A percentile compares a stretch with the other conserved stretches of the same genome.
Conservation (phyloP, 53 echinoderm and acorn worm genomes). For the Echinometra lucunter region DNA sequence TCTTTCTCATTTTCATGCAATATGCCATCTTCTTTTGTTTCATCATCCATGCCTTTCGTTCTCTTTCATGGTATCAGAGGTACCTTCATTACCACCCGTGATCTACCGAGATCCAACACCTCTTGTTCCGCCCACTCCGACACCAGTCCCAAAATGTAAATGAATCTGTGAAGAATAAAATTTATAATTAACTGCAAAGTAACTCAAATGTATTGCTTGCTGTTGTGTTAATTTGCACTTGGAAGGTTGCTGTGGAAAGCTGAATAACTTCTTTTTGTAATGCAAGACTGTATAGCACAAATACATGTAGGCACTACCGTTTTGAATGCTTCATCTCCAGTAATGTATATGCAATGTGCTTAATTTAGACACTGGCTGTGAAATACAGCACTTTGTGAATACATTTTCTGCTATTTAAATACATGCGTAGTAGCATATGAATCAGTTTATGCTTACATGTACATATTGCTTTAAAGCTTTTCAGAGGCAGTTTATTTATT, state of each 20-base stretch:
- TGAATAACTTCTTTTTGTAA: neutral
- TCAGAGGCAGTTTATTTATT: neutral
- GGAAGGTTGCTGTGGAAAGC: neutral
- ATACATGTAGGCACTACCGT: neutral
- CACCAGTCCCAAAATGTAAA: conserved; percentile 42
- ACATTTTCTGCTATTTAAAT: too few species aligned
- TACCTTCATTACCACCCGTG: conserved; percentile 41
- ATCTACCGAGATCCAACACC: conserved; percentile 52
- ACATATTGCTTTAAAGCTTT: too few species aligned
- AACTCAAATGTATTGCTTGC: neutral
- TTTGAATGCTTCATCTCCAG: too few species aligned
- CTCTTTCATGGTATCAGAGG: conserved; percentile 7
- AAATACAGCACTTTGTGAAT: too few species aligned
- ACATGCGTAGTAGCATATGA: too few species aligned
- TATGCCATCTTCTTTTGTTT: neutral
- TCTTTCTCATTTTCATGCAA: neutral
- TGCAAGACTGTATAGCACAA: neutral
- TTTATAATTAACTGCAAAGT: neutral
- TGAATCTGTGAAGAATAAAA: neutral
- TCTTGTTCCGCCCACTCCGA: conserved; percentile 4
- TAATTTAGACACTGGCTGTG: too few species aligned
- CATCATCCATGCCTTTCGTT: neutral
- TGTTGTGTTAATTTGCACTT: neutral
- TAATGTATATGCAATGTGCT: too few species aligned
- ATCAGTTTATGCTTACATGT: too few species aligned